Base-by-base conservation (phyloP, 2,888 invertebrate genomes). In the Spicauda simplicius region DNA sequence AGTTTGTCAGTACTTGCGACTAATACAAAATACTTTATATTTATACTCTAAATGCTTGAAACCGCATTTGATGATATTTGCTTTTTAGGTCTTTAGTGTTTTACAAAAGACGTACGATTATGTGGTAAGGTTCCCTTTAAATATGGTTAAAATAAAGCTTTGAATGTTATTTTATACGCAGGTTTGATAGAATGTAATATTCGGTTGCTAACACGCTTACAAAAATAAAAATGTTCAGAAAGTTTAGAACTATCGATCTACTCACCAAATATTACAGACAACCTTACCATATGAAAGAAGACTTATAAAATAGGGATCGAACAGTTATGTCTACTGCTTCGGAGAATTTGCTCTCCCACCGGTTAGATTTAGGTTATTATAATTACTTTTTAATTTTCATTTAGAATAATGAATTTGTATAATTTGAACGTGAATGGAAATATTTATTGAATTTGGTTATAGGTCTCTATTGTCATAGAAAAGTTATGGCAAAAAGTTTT, bases 51-150 rank as follows among this genome's bases (percentile, higher is more conserved):
- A 59, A 30, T 59, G 65, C 65, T 65, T 59, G 41, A 65, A 65
- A 59, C 37, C 30, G 65, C 59, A 54, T 65, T 59, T 64, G 52
- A 64, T 65, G 53, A 54, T 64, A 64, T 64, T 65, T 65, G 65
- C 65, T 65, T 65, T 65, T 65, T 65, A 59, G 59, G 59, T 58
- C 54, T 54, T 59, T 65, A 65, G 59, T 54, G 59, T 65, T 59
- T 59, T 59, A 59, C 65, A 65, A 65, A 65, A 54, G 37, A 65
- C 59, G 45, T 65, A 64, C 53, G 58, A 65, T 65, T 59, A 65
- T 65, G 45, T 65, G 65, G 65, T 65, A 65, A 65, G 65, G 65
- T 59, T 59, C 30, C 11, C 25, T 59, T 65, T 16, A 64, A 54
- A 65, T 64, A 54, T 59, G 25, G n/a, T 45, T 25, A 54, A 66